Percentiles rank a stretch among this genome's conserved stretches.
These are phyloP conservation scores for Otus sunia DNA, from an alignment of 2,113 vertebrate genomes.

Conservation along the genomic window DNA sequence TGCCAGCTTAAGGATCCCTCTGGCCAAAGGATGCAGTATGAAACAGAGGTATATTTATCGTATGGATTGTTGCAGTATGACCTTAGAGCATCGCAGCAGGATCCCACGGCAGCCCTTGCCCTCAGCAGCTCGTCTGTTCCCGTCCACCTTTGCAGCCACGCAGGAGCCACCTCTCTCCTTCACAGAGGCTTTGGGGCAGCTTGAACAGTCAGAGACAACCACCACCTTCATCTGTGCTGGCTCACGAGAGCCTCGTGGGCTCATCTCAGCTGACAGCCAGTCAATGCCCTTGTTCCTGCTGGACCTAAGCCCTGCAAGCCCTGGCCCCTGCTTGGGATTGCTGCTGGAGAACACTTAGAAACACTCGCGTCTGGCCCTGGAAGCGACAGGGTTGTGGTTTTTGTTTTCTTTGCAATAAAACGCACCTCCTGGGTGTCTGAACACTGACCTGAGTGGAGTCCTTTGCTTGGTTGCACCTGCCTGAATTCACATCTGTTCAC, in stretches of 20 bases:
- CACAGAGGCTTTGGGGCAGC: neutral
- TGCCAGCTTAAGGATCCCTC: neutral
- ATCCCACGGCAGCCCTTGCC: neutral
- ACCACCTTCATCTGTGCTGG: neutral
- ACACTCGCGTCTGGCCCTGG: neutral
- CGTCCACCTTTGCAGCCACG: fast-evolving
- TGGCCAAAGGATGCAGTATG: neutral
- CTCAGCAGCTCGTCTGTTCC: neutral
- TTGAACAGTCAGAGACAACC: neutral
- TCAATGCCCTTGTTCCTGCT: neutral
- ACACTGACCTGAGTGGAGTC: neutral
- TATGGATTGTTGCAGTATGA: neutral
- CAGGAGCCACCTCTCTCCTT: neutral
- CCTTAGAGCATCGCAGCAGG: neutral
- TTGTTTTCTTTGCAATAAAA: slow-evolving; percentile 65
- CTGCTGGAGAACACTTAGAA: neutral
- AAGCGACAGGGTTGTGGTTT: slow-evolving; percentile 1
- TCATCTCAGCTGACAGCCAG: neutral
- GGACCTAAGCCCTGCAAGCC: neutral
- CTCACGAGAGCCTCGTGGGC: neutral
- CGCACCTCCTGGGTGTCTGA: neutral
- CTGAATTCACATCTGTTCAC: fast-evolving
- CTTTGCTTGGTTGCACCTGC: neutral
- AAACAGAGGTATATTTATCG: neutral
- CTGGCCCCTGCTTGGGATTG: neutral